Evolutionary conservation across 2,888 invertebrate species (phyloP).

Genomic region (Aphodius sticticus): DNA sequence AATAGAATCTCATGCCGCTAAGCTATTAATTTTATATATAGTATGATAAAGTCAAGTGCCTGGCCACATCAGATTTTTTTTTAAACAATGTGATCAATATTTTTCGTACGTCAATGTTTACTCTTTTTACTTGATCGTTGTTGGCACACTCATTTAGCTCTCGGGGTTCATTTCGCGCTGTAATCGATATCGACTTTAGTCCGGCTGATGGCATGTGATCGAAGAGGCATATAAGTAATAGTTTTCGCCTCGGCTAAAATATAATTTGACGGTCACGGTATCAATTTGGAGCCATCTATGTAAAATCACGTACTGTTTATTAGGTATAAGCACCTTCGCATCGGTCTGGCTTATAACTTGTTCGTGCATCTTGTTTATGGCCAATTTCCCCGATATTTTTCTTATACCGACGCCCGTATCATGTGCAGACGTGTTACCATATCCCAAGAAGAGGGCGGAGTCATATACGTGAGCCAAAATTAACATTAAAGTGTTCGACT

Average conservation of each 20-base stretch:
- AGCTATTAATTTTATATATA: too few species aligned
- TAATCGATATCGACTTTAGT: not conserved
- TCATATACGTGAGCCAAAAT: constrained; percentile 26
- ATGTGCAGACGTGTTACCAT: constrained; percentile 15
- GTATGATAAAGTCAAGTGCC: too few species aligned
- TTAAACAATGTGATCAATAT: too few species aligned
- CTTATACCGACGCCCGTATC: constrained; percentile 29
- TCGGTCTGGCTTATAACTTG: constrained; percentile 44
- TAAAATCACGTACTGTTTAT: constrained; percentile 58
- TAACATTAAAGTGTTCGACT: constrained; percentile 24
- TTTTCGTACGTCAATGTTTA: too few species aligned
- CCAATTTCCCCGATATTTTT: constrained; percentile 38
- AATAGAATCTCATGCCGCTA: too few species aligned
- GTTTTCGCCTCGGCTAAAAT: constrained; percentile 37
- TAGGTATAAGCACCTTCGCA: constrained; percentile 42
- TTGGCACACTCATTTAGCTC: not conserved
- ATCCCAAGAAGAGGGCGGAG: constrained; percentile 18
- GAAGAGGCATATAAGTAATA: constrained; percentile 35
- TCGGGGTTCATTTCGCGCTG: not conserved
- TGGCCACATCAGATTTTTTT: too few species aligned
- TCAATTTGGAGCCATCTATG: constrained; percentile 58
- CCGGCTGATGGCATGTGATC: not conserved
- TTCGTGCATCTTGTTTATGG: constrained; percentile 54
- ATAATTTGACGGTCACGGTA: constrained; percentile 58
- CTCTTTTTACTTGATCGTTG: too few species aligned